Percentiles rank a stretch among this genome's conserved stretches.
phyloP scores from a whole-genome alignment of 2,113 vertebrate genomes.

The Dolichallabes microphthalmus region DNA sequence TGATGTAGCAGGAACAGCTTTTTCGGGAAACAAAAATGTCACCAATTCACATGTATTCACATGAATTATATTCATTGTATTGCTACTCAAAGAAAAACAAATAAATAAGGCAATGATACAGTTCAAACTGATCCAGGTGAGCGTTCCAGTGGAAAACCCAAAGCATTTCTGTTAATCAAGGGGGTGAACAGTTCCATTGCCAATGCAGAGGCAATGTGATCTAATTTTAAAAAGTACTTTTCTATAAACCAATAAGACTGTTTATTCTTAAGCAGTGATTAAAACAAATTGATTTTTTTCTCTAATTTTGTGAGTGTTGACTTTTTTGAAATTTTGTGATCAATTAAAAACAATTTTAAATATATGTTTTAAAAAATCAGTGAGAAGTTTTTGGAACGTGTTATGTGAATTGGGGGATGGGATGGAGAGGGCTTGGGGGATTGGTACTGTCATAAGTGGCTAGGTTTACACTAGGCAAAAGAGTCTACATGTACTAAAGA shows the following conservation, averaged over 20 bases:
- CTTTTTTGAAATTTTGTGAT: slow-evolving; percentile 56
- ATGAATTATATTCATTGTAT: not conserved
- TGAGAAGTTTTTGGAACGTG: slow-evolving; percentile 61
- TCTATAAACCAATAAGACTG: slow-evolving; percentile 56
- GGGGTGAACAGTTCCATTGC: slow-evolving; percentile 51
- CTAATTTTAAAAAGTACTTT: slow-evolving; percentile 44
- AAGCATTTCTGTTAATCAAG: slow-evolving; percentile 49
- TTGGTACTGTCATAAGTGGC: slow-evolving; percentile 40
- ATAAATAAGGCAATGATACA: not conserved
- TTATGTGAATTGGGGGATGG: slow-evolving; percentile 38
- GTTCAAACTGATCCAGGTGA: not conserved
- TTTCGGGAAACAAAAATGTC: not conserved
- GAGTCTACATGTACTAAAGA: slow-evolving; percentile 14
- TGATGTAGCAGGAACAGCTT: slow-evolving; percentile 45
- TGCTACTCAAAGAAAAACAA: not conserved
- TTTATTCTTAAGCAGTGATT: slow-evolving; percentile 63
- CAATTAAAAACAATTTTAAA: slow-evolving; percentile 66
- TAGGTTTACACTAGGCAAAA: slow-evolving; percentile 58
- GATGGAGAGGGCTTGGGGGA: slow-evolving; percentile 25
- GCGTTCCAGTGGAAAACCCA: not conserved
- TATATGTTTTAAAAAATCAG: slow-evolving; percentile 61
- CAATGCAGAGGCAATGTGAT: slow-evolving; percentile 54
- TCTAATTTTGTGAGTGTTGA: slow-evolving; percentile 52
- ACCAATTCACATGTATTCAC: too few relatives aligned
- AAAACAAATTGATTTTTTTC: slow-evolving; percentile 53